Evolutionary conservation across 2,888 invertebrate species (phyloP).

Genomic region (Phlogophora meticulosa): DNA sequence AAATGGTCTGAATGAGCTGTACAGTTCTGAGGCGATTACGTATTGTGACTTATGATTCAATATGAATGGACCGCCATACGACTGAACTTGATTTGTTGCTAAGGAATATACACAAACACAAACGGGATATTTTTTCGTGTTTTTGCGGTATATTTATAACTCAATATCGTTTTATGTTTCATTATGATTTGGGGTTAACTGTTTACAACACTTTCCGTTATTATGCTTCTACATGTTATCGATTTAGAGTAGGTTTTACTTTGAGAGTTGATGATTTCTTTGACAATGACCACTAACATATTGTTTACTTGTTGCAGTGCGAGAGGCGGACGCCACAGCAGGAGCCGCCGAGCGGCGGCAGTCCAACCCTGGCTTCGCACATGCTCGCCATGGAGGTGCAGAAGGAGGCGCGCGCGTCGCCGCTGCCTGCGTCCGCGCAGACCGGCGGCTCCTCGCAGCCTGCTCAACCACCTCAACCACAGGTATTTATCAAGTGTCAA

Average conservation of each 20-base stretch:
- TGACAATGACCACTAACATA: not conserved
- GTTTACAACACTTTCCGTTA: not conserved
- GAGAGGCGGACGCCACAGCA: slow-evolving; percentile 89
- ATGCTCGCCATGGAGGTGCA: slow-evolving; percentile 97
- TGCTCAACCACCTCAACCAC: slow-evolving; percentile 81
- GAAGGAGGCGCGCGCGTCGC: slow-evolving; percentile 92
- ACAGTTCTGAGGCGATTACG: slow-evolving; percentile 76
- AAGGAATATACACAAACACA: slow-evolving; percentile 55
- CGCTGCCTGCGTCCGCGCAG: slow-evolving; percentile 83
- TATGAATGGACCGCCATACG: slow-evolving; percentile 73
- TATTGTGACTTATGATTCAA: slow-evolving; percentile 77
- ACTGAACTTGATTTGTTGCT: slow-evolving; percentile 65
- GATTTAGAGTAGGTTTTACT: not conserved
- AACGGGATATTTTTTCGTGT: slow-evolving; percentile 36
- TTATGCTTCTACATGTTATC: not conserved
- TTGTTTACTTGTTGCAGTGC: slow-evolving; percentile 77
- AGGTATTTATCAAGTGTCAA: slow-evolving; percentile 73
- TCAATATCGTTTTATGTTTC: slow-evolving; percentile 29
- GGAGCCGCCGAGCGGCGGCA: slow-evolving; percentile 86
- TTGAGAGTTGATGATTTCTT: not conserved
- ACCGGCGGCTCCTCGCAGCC: slow-evolving; percentile 71
- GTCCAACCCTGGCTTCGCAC: slow-evolving; percentile 83
- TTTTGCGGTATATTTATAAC: slow-evolving; percentile 30
- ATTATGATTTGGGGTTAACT: slow-evolving; percentile 7
- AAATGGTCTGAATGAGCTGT: slow-evolving; percentile 77